Evolutionary conservation across 2,888 invertebrate genomes (phyloP).

Genomic region (Zootermopsis nevadensis): DNA sequence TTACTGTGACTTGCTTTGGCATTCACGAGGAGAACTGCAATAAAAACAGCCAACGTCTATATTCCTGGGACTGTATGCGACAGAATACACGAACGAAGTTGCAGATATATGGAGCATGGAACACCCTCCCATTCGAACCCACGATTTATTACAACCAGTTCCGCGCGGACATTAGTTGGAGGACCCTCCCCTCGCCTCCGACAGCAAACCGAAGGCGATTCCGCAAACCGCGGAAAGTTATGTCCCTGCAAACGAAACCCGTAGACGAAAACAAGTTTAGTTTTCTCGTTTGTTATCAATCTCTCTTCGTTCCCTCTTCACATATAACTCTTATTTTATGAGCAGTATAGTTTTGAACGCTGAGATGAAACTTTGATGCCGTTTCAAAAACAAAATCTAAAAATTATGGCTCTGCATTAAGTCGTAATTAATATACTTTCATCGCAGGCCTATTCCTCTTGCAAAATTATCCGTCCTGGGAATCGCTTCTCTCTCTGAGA

Average conservation of each 20-base stretch:
- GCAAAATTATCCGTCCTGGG: too few species aligned
- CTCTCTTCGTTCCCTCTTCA: not conserved
- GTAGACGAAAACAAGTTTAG: slow-evolving; percentile 8
- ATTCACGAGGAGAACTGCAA: too few species aligned
- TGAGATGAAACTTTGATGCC: too few species aligned
- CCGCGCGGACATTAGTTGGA: slow-evolving; percentile 11
- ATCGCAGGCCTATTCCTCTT: too few species aligned
- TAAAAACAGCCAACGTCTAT: not conserved
- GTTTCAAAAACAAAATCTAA: too few species aligned
- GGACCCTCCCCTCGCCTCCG: not conserved
- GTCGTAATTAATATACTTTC: too few species aligned
- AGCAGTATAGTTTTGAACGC: not conserved
- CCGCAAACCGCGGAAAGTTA: not conserved
- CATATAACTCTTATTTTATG: not conserved
- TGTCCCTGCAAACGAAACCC: slow-evolving; percentile 7
- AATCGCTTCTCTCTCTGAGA: too few species aligned
- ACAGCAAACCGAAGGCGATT: not conserved
- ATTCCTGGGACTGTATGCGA: not conserved
- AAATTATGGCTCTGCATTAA: too few species aligned
- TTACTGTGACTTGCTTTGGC: too few species aligned
- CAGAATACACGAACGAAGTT: not conserved
- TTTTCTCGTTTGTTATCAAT: slow-evolving; percentile 19
- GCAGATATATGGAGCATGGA: not conserved
- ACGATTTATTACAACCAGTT: not conserved
- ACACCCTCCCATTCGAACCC: slow-evolving; percentile 16